Evolutionary conservation across 2,888 invertebrate genomes (phyloP).

Genomic region (Caprella mutica): DNA sequence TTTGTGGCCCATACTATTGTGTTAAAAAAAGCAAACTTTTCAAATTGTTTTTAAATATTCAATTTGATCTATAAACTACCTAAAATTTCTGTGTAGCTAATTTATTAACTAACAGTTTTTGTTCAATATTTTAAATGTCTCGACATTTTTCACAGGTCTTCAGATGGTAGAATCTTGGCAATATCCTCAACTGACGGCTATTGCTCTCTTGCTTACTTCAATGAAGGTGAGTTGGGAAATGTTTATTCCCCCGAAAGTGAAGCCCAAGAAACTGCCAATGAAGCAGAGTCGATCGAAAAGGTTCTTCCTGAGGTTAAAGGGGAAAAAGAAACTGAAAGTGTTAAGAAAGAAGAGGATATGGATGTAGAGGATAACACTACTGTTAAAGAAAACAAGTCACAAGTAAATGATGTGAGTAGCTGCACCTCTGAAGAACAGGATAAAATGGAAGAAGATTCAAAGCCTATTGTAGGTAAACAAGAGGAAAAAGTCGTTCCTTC

Average conservation of each 20-base stretch:
- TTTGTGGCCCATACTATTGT: no score
- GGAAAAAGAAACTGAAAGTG: background rate
- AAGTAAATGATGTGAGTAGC: background rate
- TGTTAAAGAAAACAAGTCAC: background rate
- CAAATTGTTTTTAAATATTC: no score
- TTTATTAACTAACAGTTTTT: no score
- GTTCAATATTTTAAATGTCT: no score
- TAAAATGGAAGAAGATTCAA: no score
- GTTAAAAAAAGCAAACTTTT: no score
- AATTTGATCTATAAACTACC: no score
- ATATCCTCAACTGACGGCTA: slow-evolving; percentile 83
- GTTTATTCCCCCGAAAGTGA: slow-evolving; percentile 41
- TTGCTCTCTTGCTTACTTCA: slow-evolving; percentile 70
- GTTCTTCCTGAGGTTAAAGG: no score
- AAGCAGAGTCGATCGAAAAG: background rate
- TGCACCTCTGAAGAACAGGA: no score
- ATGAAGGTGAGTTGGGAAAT: slow-evolving; percentile 57
- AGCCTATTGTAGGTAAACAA: no score
- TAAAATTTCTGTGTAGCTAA: no score
- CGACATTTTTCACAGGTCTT: slow-evolving; percentile 55
- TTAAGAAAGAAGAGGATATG: background rate
- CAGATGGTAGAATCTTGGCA: slow-evolving; percentile 60
- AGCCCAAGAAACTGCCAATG: background rate
- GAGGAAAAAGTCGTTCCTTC: no score
- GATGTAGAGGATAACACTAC: background rate